Percentiles rank a stretch among this genome's conserved stretches.
Conservation (phyloP, 2,113 vertebrate species). For the Pollachius pollachius region DNA sequence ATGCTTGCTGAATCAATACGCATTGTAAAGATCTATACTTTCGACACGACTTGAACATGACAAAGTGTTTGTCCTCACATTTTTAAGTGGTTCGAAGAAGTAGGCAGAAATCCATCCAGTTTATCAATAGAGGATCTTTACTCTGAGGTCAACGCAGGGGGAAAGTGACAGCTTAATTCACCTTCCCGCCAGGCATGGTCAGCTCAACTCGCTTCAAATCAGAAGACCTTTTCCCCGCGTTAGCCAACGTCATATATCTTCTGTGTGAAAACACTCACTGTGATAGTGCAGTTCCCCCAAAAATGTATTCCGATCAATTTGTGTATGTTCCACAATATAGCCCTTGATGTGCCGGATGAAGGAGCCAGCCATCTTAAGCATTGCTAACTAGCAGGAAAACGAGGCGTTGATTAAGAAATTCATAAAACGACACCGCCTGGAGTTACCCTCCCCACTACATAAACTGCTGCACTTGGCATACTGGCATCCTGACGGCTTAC, state of each 20-base stretch:
- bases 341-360: neutral
- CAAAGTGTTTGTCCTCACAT: neutral
- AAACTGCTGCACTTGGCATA: slow-evolving; percentile 18
- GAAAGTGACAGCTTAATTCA: neutral
- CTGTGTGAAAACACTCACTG: no score
- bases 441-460: slow-evolving; percentile 10
- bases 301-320: no score
- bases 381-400: neutral
- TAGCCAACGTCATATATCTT: no score
- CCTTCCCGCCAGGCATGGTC: no score
- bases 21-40: no score
- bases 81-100: slow-evolving; percentile 42
- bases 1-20: no score
- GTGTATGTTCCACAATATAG: neutral
- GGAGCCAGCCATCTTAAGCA: slow-evolving; percentile 18
- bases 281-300: no score
- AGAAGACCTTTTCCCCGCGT: no score
- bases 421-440: slow-evolving; percentile 17
- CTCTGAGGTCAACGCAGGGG: slow-evolving; percentile 10
- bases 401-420: slow-evolving; percentile 15
- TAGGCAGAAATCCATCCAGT: slow-evolving; percentile 46
- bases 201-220: no score
- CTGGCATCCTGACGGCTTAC: slow-evolving; percentile 2
- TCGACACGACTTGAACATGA: neutral
- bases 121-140: slow-evolving; percentile 38